Percentiles rank a stretch among this genome's conserved stretches.
phyloP scores from a whole-genome alignment of 2,888 invertebrate genomes.

The Eumerus sabulonum region DNA sequence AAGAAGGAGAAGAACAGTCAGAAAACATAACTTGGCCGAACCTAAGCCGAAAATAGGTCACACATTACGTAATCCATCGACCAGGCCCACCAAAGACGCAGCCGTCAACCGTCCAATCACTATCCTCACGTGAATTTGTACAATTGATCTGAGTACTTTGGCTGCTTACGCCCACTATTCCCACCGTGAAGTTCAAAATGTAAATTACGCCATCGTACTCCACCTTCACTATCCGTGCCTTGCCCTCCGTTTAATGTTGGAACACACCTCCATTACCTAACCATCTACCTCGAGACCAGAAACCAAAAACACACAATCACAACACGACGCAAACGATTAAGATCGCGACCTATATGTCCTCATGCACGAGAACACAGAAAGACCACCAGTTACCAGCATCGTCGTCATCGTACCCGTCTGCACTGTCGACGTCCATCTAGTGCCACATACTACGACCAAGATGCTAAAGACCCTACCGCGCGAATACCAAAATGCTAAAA shows the following conservation, averaged over 20 bases:
- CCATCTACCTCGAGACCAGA: no score
- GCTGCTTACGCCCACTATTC: not conserved
- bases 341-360: slow-evolving; percentile 46
- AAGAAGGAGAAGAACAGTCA: no score
- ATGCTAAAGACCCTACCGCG: slow-evolving; percentile 31
- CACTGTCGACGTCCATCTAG: slow-evolving; percentile 16
- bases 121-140: no score
- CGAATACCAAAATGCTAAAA: slow-evolving; percentile 58
- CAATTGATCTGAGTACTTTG: no score
- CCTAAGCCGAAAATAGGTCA: no score
- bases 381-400: slow-evolving; percentile 32
- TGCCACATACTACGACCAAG: not conserved
- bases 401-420: slow-evolving; percentile 1
- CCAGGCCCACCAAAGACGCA: no score
- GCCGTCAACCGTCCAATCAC: no score
- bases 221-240: slow-evolving; percentile 23
- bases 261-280: no score
- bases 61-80: slow-evolving; percentile 1
- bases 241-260: no score
- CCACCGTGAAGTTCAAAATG: slow-evolving; percentile 58
- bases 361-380: slow-evolving; percentile 28
- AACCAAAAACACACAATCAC: not conserved
- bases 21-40: no score
- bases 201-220: slow-evolving; percentile 41
- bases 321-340: slow-evolving; percentile 29